Evolutionary conservation across 2,888 invertebrate species (phyloP), one percentile per base, ranked within the genome.

Genomic region (Drosophila formosana): DNA sequence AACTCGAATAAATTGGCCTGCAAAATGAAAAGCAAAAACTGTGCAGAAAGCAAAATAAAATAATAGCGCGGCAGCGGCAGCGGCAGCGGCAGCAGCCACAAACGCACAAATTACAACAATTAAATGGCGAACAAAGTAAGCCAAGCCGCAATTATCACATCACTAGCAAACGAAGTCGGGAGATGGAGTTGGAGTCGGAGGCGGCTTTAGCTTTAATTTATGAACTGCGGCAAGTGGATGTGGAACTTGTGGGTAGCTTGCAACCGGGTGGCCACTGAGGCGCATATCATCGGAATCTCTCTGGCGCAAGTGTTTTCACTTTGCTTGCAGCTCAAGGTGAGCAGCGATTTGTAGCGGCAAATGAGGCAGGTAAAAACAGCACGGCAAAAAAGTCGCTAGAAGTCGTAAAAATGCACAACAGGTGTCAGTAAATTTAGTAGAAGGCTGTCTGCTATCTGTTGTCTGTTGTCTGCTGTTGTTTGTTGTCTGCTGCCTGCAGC

Each of bases 41-140:
- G 64, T 55, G 39, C 51, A 53, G 34, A 65, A 39, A 43, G 45
- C 6, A 46, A 34, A 55, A 34, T 6, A 51, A 45, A 70, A 70
- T 71, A 70, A 64, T 66, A 75, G 41, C 55, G 50, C 72, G 28
- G 37, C 58, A 58, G 49, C 26, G 39, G 46, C 51, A n/a, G 50
- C 26, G 52, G 56, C 25, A 39, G 45, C 67, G 37, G 47, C 66
- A 52, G 1, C 18, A 18, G 18, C 18, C 18, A 56, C 65, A 67
- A 80, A 80, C 70, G 79, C 87, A 85, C 88, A 85, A 85, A 86
- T 86, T 86, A 85, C 88, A 85, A 86, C 88, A 86, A 86, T 86
- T 88, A 86, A 85, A 86, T 80, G 83, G 88, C 86, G 75, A 85
- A 82, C 85, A 81, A 80, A 88, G 78, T 82, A 88, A 86, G 85